phyloP scores from a whole-genome alignment of 2,888 invertebrate genomes.

The Esperia sulphurella region DNA sequence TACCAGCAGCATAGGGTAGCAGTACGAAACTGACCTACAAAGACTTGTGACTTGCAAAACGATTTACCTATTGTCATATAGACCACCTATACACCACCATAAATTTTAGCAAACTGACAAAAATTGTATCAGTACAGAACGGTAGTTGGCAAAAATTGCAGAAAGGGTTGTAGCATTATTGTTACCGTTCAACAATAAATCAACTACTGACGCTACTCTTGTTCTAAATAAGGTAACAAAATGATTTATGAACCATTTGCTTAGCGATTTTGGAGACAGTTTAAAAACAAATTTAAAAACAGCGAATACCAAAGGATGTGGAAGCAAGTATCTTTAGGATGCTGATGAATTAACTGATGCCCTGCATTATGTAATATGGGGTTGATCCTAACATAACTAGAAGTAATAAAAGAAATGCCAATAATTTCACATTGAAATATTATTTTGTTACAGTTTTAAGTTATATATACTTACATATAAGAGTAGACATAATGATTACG shows the following conservation, averaged over 20 bases:
- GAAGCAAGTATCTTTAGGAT: no score
- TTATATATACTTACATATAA: no score
- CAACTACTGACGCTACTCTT: constrained; percentile 12
- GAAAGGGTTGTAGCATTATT: constrained; percentile 30
- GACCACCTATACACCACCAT: constrained; percentile 67
- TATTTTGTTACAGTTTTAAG: no score
- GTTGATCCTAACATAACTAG: no score
- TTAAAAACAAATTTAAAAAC: constrained; percentile 5
- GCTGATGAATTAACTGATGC: no score
- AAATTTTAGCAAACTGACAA: constrained; percentile 53
- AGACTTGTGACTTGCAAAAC: constrained; percentile 68
- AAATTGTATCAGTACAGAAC: constrained; percentile 61
- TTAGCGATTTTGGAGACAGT: background rate
- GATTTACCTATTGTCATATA: constrained; percentile 35
- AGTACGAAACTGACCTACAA: constrained; percentile 65
- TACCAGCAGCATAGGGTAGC: constrained; percentile 43
- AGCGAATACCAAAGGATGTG: no score
- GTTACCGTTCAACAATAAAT: constrained; percentile 26
- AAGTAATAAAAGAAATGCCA: no score
- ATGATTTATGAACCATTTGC: constrained; percentile 4
- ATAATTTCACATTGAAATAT: no score
- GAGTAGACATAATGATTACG: no score
- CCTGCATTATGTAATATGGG: no score
- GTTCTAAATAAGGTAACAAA: constrained; percentile 4
- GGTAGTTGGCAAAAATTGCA: constrained; percentile 56